Conservation (phyloP, 2,113 vertebrate genomes). For the Galbula dea region DNA sequence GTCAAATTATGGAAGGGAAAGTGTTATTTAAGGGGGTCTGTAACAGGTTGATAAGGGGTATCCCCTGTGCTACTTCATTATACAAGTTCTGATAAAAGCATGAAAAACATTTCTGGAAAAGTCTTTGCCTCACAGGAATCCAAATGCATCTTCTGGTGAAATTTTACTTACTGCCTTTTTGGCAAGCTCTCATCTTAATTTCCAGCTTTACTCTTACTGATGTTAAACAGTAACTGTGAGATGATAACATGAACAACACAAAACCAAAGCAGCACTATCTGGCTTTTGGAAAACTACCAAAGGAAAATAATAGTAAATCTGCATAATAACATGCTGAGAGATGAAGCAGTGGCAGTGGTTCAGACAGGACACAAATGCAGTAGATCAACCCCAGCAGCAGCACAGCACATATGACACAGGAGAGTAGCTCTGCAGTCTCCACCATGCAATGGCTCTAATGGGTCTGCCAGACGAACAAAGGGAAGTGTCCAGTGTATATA, state of each 20-base stretch:
- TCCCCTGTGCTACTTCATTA: neutral
- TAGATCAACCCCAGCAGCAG: neutral
- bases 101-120: neutral
- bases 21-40: neutral
- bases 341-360: neutral
- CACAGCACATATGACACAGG: neutral
- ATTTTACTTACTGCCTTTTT: neutral
- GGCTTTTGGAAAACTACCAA: neutral
- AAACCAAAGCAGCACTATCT: neutral
- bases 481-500: accelerated
- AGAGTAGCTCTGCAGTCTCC: neutral
- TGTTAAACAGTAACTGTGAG: neutral
- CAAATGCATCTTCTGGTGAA: neutral
- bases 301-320: neutral
- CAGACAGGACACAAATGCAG: neutral
- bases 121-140: neutral
- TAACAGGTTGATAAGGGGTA: neutral
- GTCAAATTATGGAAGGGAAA: neutral
- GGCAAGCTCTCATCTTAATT: neutral
- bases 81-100: neutral
- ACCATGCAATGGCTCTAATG: neutral
- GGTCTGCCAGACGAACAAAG: neutral
- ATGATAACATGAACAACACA: neutral
- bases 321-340: neutral
- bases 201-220: neutral